phyloP scores from a whole-genome alignment of 2,113 vertebrate genomes.

The Okapia johnstoni region DNA sequence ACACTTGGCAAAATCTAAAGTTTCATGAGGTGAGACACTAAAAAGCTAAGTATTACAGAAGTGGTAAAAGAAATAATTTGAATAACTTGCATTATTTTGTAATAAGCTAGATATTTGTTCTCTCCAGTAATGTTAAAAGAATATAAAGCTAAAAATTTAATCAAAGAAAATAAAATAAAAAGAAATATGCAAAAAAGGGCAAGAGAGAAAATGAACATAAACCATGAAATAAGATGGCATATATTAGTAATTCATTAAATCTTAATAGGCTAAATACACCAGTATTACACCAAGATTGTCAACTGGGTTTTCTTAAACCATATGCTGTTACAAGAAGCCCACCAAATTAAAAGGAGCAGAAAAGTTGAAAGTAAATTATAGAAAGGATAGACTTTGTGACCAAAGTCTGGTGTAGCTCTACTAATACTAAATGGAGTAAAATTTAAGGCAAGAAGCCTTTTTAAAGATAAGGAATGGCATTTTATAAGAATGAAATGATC shows the following conservation, averaged over 20 bases:
- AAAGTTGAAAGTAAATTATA: background rate
- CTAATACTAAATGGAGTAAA: background rate
- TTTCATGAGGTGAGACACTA: background rate
- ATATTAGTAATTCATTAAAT: background rate
- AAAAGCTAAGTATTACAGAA: background rate
- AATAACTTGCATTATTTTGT: background rate
- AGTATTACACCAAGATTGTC: background rate
- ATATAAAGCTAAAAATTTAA: background rate
- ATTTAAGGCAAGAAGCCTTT: background rate
- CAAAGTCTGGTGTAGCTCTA: background rate
- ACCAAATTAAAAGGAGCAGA: background rate
- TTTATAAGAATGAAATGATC: background rate
- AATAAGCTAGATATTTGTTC: background rate
- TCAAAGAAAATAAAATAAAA: background rate
- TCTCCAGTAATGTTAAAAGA: background rate
- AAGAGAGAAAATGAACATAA: background rate
- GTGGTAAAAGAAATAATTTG: background rate
- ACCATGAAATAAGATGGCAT: background rate
- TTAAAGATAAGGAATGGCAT: background rate
- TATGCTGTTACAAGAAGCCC: background rate
- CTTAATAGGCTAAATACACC: background rate
- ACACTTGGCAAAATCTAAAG: background rate
- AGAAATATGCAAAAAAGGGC: background rate
- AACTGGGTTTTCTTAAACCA: background rate
- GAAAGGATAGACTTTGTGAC: background rate